phyloP scores from a whole-genome alignment of 2,888 invertebrate species.

The Capitulum mitella region DNA sequence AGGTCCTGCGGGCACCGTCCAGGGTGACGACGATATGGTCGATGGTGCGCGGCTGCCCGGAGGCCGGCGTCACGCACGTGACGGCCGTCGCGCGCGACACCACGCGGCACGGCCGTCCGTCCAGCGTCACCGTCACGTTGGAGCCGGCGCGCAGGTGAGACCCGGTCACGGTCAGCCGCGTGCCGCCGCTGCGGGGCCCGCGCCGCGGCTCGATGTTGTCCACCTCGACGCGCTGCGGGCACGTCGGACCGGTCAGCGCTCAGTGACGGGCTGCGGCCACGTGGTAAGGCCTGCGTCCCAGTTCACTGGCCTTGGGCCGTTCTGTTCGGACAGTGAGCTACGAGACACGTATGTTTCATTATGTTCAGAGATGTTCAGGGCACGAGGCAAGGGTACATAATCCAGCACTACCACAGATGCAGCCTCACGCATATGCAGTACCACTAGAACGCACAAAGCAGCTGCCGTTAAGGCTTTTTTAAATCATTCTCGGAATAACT shows the following conservation, averaged over 20 bases:
- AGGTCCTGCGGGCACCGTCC: conserved; percentile 79
- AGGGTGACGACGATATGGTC: conserved; percentile 67
- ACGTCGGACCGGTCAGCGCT: not conserved
- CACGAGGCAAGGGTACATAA: too few relatives aligned
- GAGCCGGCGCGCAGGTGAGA: conserved; percentile 89
- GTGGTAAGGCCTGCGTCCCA: too few relatives aligned
- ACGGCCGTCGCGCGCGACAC: conserved; percentile 80
- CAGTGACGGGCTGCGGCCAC: not conserved
- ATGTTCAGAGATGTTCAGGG: too few relatives aligned
- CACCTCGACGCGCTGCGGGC: conserved; percentile 62
- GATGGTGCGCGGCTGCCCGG: conserved; percentile 55
- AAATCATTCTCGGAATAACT: too few relatives aligned
- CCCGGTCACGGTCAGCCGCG: conserved; percentile 83
- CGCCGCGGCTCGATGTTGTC: conserved; percentile 70
- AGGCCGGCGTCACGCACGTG: conserved; percentile 76
- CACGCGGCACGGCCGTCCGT: conserved; percentile 73
- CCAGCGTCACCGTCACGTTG: conserved; percentile 60
- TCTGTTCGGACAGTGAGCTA: too few relatives aligned
- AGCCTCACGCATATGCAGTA: too few relatives aligned
- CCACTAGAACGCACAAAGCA: too few relatives aligned
- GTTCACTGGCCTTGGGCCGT: too few relatives aligned
- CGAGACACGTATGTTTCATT: too few relatives aligned
- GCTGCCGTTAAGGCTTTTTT: too few relatives aligned
- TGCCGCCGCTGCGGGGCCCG: conserved; percentile 93
- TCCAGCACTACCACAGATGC: too few relatives aligned